Conservation (phyloP, 1,140 invertebrate species). For the Procambarus virginalis region DNA sequence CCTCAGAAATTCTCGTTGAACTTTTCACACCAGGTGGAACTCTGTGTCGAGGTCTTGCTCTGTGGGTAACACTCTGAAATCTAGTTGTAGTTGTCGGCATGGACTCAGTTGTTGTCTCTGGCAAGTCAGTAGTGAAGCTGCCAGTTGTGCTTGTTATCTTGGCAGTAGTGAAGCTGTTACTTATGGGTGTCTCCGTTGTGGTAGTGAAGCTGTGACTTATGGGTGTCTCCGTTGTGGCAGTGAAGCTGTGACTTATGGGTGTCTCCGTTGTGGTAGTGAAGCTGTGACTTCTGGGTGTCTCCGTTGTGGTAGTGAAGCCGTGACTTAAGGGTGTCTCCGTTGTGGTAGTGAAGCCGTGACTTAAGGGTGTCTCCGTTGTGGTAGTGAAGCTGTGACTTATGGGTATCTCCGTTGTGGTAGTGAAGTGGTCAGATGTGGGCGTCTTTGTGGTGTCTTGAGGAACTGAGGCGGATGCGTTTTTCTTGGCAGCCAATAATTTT, state of each 20-base stretch:
- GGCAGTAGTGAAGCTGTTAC: no score
- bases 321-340: no score
- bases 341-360: no score
- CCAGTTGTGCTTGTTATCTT: neutral
- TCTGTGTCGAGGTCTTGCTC: neutral
- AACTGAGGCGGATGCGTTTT: neutral
- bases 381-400: no score
- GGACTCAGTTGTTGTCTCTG: neutral
- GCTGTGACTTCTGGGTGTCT: no score
- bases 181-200: no score
- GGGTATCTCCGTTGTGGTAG: neutral
- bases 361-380: no score
- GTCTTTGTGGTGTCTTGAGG: neutral
- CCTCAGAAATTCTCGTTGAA: neutral
- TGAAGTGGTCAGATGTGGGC: neutral
- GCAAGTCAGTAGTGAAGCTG: neutral
- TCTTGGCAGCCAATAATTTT: slow-evolving; percentile 9
- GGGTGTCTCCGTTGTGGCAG: no score
- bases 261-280: no score
- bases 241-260: no score
- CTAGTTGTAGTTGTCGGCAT: neutral
- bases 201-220: no score
- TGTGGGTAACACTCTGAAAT: neutral
- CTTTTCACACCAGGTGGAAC: neutral
- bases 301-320: no score